Base-by-base conservation (phyloP, 2,113 vertebrate genomes). In the Calcarius ornatus region DNA sequence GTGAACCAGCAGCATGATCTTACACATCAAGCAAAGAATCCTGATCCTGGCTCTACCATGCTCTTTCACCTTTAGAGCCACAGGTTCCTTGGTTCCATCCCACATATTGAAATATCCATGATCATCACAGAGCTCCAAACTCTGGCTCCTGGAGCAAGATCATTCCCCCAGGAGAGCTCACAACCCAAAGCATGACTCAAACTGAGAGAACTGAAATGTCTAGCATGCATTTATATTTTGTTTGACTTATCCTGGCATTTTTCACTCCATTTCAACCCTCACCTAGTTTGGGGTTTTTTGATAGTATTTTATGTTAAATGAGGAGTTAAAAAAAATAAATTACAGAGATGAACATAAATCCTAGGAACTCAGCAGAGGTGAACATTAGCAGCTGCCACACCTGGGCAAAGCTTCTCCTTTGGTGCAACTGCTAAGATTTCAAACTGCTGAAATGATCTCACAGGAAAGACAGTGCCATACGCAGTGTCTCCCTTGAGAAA, bases 81-180 rank as follows among this genome's bases (percentile, higher is more conserved):
- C 24, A 63, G 42, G 28, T 19, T 40, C 30, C 38, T n/a, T 53
- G n/a, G 19, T 38, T 77, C 48, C 4, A 4, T 37, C 80, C 16
- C 23, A 4, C 59, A 60, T 33, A 16, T 20, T 2, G 1, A 8
- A 3, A 8, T 6, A 47, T 10, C 43, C 19, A 40, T 3, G 2
- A 5, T 8, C 27, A 72, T 5, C 42, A 15, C 30, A 79, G 11
- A 28, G 10, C 65, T 43, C 43, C 64, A 59, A 45, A 60, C 21
- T 3, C 2, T 0, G 3, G 19, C 12, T 68, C 35, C 50, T 1
- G 1, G 69, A 56, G 77, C 40, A 71, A 45, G 20, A 40, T 7
- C n/a, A 45, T 7, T 50, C 21, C 45, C 54, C n/a, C 59, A 57
- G n/a, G 48, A 76, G 28, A 76, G 71, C 61, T 64, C 65, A 51